Conservation (phyloP, 1,140 invertebrate species). For the Saxidomus purpurata region DNA sequence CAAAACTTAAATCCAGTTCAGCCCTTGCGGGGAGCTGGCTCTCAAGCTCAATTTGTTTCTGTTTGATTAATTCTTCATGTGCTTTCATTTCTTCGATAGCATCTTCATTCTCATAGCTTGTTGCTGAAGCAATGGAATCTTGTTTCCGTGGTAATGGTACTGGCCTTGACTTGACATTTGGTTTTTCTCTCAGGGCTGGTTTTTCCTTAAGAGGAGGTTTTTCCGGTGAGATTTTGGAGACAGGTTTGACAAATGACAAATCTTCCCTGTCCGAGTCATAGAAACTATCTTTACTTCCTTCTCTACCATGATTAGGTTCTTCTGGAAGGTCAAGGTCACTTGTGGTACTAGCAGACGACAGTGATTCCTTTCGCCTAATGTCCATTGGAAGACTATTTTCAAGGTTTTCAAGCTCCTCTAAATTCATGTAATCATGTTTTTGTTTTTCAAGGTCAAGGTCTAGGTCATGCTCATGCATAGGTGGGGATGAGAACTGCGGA, state of each 20-base stretch:
- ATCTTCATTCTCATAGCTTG: conserved; percentile 71
- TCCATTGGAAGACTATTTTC: conserved; percentile 53
- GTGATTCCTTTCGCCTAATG: neutral
- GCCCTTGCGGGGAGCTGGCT: neutral
- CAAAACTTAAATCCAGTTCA: conserved; percentile 49
- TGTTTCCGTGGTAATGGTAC: conserved; percentile 70
- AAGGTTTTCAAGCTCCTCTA: conserved; percentile 56
- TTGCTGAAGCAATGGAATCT: conserved; percentile 61
- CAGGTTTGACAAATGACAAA: conserved; percentile 43
- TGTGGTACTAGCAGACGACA: conserved; percentile 61
- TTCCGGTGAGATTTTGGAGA: neutral
- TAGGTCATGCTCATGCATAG: conserved; percentile 60
- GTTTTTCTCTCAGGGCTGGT: conserved; percentile 24
- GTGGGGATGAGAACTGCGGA: conserved; percentile 36
- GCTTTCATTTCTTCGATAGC: conserved; percentile 52
- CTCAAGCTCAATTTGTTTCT: conserved; percentile 3
- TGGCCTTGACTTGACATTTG: conserved; percentile 59
- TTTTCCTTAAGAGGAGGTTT: conserved; percentile 27
- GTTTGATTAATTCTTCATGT: conserved; percentile 46
- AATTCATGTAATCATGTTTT: conserved; percentile 63
- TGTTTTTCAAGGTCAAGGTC: conserved; percentile 17
- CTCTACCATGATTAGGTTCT: conserved; percentile 9
- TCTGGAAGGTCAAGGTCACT: conserved; percentile 51
- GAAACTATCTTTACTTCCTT: conserved; percentile 78
- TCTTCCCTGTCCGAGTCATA: conserved; percentile 82